phyloP scores from a whole-genome alignment of 2,113 vertebrate genomes.

The Bombycilla garrulus region DNA sequence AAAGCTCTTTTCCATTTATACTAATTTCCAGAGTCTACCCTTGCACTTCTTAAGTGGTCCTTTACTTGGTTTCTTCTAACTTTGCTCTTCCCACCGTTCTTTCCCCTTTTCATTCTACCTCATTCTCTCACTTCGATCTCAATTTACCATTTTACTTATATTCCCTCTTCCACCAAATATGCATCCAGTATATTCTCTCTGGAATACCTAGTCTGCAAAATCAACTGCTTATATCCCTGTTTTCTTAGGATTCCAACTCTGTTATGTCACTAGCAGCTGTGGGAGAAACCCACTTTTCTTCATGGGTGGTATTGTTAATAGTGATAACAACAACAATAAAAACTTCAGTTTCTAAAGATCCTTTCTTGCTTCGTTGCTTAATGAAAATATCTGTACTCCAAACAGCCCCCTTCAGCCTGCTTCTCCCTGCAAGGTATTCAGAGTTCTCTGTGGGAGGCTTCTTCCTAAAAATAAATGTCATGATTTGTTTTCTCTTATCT shows the following conservation, averaged over 20 bases:
- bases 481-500: conserved; percentile 29
- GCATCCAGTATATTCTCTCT: neutral
- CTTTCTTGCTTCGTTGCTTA: neutral
- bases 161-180: neutral
- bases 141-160: neutral
- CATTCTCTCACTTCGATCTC: neutral
- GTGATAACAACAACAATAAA: neutral
- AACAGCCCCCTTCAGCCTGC: neutral
- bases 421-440: conserved; percentile 8
- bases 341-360: neutral
- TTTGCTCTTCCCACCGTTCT: neutral
- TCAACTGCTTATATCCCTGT: neutral
- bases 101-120: neutral
- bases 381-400: neutral
- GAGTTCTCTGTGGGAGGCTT: conserved; percentile 6
- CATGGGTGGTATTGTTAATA: neutral
- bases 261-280: neutral
- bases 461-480: conserved; percentile 51
- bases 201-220: neutral
- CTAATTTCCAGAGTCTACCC: neutral
- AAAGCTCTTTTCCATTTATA: neutral
- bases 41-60: neutral
- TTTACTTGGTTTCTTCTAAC: neutral
- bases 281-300: neutral
- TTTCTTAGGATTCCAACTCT: neutral